Evolutionary conservation across 1,140 invertebrate species (phyloP).

Genomic region (Microplitis mediator): DNA sequence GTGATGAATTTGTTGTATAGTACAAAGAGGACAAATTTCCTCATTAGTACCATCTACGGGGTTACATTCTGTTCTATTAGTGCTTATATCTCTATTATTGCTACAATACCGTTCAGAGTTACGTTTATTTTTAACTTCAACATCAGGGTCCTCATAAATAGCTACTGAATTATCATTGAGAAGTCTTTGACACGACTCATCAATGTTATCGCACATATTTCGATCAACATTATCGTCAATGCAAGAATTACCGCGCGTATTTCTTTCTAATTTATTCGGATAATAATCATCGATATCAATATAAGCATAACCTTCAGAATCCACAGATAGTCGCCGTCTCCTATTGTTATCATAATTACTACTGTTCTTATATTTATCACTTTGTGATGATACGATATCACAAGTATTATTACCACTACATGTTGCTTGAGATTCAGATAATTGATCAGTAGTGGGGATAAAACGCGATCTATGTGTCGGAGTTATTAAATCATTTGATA

Average conservation of each 20-base stretch:
- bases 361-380: not conserved
- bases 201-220: not conserved
- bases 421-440: not conserved
- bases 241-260: not conserved
- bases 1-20: slow-evolving; percentile 55
- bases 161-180: slow-evolving; percentile 11
- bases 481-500: not conserved
- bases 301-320: slow-evolving; percentile 54
- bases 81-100: not conserved
- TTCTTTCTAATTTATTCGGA: not conserved
- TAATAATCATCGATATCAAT: slow-evolving; percentile 45
- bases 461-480: not conserved
- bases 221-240: not conserved
- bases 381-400: not conserved
- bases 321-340: slow-evolving; percentile 43
- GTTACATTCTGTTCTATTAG: slow-evolving; percentile 36
- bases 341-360: not conserved
- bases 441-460: not conserved
- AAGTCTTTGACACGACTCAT: slow-evolving; percentile 7
- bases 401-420: no score
- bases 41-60: slow-evolving; percentile 43
- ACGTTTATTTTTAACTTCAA: no score
- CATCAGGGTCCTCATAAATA: not conserved
- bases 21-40: slow-evolving; percentile 54
- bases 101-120: no score